Evolutionary conservation across 2,797 vertebrate genomes (phyloP).

Genomic region (Sebastes itinus): DNA sequence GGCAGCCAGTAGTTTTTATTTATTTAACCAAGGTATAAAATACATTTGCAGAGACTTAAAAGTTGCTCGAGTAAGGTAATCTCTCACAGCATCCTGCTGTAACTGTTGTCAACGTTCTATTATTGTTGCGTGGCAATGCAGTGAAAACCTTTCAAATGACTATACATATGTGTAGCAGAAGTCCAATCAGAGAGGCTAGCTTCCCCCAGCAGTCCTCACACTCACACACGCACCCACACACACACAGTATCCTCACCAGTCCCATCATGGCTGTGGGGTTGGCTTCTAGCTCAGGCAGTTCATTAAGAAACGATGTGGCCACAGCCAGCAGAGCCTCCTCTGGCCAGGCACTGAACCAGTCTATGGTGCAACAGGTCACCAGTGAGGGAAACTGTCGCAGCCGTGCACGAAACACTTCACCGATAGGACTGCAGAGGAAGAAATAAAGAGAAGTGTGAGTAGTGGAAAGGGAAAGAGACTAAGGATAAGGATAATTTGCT

Average conservation of each 20-base stretch:
- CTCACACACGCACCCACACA: background rate
- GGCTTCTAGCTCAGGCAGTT: conserved; percentile 85
- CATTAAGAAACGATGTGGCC: conserved; percentile 84
- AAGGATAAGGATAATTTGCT: background rate
- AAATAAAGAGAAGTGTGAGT: background rate
- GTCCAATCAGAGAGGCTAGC: background rate
- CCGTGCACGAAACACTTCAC: conserved; percentile 90
- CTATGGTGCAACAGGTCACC: conserved; percentile 93
- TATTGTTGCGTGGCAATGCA: background rate
- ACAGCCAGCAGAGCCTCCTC: conserved; percentile 90
- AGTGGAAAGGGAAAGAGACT: background rate
- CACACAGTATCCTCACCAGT: conserved; percentile 81
- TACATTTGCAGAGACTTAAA: background rate
- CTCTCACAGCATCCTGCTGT: too few species aligned
- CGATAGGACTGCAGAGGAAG: conserved; percentile 83
- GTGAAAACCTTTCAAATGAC: background rate
- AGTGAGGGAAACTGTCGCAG: conserved; percentile 94
- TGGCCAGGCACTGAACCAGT: conserved; percentile 97
- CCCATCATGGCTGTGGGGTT: conserved; percentile 64
- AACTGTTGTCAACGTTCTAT: background rate
- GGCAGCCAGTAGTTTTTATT: background rate
- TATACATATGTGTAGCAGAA: background rate
- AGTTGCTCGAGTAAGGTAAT: background rate
- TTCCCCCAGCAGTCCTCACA: background rate
- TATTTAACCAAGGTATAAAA: background rate